Percentiles rank a stretch among this genome's conserved stretches.
Conservation (phyloP, 1,140 invertebrate genomes). For the Trachymyrmex cornetzi region DNA sequence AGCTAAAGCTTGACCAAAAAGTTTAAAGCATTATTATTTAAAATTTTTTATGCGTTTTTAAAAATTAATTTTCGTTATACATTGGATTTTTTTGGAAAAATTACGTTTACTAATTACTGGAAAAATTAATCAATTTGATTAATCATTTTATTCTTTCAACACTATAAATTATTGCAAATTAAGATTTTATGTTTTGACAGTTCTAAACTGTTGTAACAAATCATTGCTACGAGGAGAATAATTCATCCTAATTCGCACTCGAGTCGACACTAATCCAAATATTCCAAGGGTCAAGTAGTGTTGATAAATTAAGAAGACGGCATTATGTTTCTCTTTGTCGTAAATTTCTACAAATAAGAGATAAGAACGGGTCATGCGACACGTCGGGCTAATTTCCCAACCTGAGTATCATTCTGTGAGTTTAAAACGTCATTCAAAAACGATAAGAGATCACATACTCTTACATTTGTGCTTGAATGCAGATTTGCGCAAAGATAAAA, state of each 20-base stretch:
- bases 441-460: no score
- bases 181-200: no score
- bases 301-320: background rate
- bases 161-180: background rate
- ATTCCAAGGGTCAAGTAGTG: background rate
- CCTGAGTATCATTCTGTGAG: no score
- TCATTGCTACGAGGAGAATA: background rate
- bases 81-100: background rate
- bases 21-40: background rate
- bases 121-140: constrained; percentile 9
- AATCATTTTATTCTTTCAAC: background rate
- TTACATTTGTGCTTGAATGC: no score
- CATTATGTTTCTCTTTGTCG: background rate
- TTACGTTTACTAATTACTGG: background rate
- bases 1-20: no score
- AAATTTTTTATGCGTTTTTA: no score
- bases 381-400: background rate
- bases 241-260: background rate
- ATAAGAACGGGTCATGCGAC: background rate
- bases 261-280: background rate
- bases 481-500: no score
- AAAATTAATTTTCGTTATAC: no score
- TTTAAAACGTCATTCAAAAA: background rate
- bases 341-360: background rate
- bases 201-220: background rate